Conservation (phyloP, 2,888 invertebrate genomes). For the Polyommatus iphigenia region DNA sequence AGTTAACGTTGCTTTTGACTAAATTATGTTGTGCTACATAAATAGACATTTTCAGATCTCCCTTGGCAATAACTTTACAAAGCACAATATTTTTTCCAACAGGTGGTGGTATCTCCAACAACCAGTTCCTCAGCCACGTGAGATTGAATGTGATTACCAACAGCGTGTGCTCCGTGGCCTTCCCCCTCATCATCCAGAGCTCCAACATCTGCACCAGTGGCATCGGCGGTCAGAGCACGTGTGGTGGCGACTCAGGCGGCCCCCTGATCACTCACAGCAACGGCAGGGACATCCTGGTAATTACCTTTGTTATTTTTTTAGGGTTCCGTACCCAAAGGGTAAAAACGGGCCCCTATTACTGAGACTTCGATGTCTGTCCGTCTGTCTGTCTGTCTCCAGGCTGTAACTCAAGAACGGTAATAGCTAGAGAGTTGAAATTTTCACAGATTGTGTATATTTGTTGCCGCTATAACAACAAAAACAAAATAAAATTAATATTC, state of each 20-base stretch:
- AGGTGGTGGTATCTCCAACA: conserved; percentile 24
- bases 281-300: conserved; percentile 49
- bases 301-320: conserved; percentile 35
- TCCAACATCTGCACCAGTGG: conserved; percentile 51
- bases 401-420: no score
- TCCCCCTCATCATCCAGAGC: conserved; percentile 46
- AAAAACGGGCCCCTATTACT: no score
- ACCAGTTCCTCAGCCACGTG: conserved; percentile 40
- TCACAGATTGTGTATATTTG: no score
- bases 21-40: no score
- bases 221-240: conserved; percentile 45
- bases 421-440: no score
- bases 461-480: no score
- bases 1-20: no score
- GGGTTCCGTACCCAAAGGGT: no score
- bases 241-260: conserved; percentile 63
- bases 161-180: conserved; percentile 44
- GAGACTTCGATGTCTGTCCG: no score
- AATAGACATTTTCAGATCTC: no score
- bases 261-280: conserved; percentile 50
- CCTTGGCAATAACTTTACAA: neutral
- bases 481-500: no score
- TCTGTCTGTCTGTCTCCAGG: no score
- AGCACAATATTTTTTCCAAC: neutral
- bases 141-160: conserved; percentile 53